Evolutionary conservation across 2,113 vertebrate species (phyloP).

Genomic region (Pontoporia blainvillei): DNA sequence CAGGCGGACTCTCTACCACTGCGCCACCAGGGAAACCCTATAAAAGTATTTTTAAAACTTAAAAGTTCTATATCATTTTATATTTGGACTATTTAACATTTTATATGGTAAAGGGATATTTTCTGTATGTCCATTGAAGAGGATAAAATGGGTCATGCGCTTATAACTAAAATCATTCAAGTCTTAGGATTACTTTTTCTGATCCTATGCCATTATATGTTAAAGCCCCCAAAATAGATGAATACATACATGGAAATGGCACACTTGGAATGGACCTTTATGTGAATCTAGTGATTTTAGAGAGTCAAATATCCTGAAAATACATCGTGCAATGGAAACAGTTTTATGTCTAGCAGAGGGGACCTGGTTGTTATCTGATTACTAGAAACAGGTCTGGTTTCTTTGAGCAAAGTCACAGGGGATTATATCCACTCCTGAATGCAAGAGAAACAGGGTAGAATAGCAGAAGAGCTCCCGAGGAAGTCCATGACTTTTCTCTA

Average conservation of each 20-base stretch:
- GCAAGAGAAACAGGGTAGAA: fast-evolving
- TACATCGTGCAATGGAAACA: background rate
- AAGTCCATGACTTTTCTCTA: background rate
- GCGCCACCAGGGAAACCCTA: background rate
- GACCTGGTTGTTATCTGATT: background rate
- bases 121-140: background rate
- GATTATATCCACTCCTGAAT: background rate
- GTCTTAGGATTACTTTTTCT: background rate
- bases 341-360: background rate
- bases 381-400: background rate
- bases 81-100: background rate
- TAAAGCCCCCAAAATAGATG: background rate
- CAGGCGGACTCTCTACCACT: no score
- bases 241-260: background rate
- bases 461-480: no score
- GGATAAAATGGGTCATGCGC: background rate
- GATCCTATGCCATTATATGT: background rate
- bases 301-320: background rate
- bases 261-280: background rate
- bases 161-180: background rate
- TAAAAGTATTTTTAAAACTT: background rate
- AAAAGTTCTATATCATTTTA: background rate
- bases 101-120: background rate
- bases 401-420: background rate
- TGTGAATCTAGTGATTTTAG: background rate